Evolutionary conservation across 1,140 invertebrate genomes (phyloP).

Genomic region (Bilobella aurantiaca): DNA sequence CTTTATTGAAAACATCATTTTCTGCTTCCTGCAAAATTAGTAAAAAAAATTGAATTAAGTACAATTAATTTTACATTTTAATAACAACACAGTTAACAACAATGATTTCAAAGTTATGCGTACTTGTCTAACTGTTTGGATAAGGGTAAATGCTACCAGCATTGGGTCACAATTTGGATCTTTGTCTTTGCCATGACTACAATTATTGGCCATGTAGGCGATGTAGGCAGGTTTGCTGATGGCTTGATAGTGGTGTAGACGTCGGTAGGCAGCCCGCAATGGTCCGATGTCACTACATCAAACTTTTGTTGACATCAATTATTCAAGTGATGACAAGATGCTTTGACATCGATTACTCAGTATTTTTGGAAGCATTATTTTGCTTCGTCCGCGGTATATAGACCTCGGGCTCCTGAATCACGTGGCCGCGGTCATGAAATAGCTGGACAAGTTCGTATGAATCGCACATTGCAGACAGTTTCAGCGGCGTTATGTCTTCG

Average conservation of each 20-base stretch:
- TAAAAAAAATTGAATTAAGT: too few species aligned
- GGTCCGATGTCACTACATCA: not conserved
- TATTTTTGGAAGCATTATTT: too few species aligned
- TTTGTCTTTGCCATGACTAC: not conserved
- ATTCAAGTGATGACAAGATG: too few species aligned
- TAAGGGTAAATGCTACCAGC: not conserved
- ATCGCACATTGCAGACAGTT: constrained; percentile 57
- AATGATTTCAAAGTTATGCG: not conserved
- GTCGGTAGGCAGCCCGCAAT: not conserved
- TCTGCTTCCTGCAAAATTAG: not conserved
- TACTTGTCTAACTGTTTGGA: not conserved
- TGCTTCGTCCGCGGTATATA: too few species aligned
- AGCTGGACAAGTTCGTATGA: constrained; percentile 58
- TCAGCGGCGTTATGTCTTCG: constrained; percentile 57
- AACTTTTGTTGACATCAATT: too few species aligned
- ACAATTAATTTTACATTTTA: too few species aligned
- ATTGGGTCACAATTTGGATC: not conserved
- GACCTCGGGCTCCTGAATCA: too few species aligned
- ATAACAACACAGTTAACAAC: too few species aligned
- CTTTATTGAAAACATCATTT: not conserved
- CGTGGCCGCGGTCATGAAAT: constrained; percentile 46
- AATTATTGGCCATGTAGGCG: not conserved
- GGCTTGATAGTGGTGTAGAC: not conserved
- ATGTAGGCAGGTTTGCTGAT: not conserved
- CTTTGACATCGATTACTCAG: too few species aligned